phyloP scores from a whole-genome alignment of 30 jellyfish, hydroid and myxozoan species.

The Mastigias papua region DNA sequence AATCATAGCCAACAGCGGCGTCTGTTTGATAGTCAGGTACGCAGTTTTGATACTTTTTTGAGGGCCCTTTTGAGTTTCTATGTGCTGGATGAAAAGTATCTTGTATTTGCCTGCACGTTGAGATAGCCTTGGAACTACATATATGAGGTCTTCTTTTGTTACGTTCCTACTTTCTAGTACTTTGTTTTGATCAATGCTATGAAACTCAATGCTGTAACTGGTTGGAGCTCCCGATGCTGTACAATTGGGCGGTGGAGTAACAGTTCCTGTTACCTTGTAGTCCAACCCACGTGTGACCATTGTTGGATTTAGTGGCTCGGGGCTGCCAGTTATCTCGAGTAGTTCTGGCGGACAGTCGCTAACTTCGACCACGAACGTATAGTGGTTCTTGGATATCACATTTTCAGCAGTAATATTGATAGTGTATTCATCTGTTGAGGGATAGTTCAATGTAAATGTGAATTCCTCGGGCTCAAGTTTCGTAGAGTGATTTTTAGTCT shows the following conservation, averaged over 20 bases:
- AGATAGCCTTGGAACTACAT: slow-evolving; percentile 4
- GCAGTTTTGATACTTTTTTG: slow-evolving; percentile 32
- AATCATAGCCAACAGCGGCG: slow-evolving; percentile 75
- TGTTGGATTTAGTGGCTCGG: slow-evolving; percentile 35
- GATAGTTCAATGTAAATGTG: slow-evolving; percentile 18
- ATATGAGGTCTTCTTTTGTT: not conserved
- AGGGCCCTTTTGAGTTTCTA: not conserved
- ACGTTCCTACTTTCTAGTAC: slow-evolving; percentile 1
- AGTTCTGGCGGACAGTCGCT: slow-evolving; percentile 47
- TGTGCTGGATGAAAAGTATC: slow-evolving; percentile 24
- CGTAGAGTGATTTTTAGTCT: slow-evolving; percentile 31
- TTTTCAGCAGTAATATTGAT: slow-evolving; percentile 16
- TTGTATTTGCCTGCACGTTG: slow-evolving; percentile 53
- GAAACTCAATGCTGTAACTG: slow-evolving; percentile 17
- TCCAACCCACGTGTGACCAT: slow-evolving; percentile 57
- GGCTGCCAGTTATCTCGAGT: slow-evolving; percentile 69
- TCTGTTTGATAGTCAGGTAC: slow-evolving; percentile 44
- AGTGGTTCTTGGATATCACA: slow-evolving; percentile 15
- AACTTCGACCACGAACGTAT: slow-evolving; percentile 30
- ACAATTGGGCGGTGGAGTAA: slow-evolving; percentile 24
- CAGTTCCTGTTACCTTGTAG: slow-evolving; percentile 55
- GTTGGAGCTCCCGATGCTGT: not conserved
- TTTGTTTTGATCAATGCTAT: not conserved
- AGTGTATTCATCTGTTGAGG: not conserved
- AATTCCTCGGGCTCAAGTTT: not conserved